A percentile compares a stretch with the other conserved stretches of the same genome.
phyloP scores from a whole-genome alignment of 2,888 invertebrate species.

The Troilus luridus region DNA sequence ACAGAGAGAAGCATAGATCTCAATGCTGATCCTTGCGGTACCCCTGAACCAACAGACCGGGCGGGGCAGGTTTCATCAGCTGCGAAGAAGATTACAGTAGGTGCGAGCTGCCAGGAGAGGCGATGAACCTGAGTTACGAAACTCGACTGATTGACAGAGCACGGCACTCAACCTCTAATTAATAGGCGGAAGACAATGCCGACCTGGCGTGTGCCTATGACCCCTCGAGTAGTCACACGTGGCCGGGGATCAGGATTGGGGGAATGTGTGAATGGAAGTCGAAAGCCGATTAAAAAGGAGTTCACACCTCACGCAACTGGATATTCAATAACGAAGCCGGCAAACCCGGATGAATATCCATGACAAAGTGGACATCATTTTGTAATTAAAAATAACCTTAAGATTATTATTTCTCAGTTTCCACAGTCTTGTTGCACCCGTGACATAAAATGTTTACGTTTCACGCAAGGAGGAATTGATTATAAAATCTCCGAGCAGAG shows the following conservation, averaged over 20 bases:
- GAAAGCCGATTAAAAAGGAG: not conserved
- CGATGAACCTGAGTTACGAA: constrained; percentile 45
- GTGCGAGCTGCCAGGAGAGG: not conserved
- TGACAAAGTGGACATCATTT: no score
- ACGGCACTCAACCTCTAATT: not conserved
- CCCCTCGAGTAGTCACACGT: not conserved
- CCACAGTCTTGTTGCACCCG: no score
- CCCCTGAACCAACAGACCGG: not conserved
- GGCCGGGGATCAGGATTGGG: not conserved
- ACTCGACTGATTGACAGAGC: constrained; percentile 10
- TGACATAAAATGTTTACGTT: no score
- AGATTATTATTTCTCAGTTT: no score
- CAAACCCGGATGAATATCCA: not conserved
- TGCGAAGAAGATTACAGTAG: not conserved
- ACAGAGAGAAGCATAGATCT: not conserved
- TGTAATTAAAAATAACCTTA: no score
- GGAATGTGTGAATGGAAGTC: not conserved
- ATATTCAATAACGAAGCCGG: not conserved
- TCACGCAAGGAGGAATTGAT: no score
- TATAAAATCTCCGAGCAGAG: no score
- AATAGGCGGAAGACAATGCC: constrained; percentile 36
- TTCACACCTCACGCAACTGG: not conserved
- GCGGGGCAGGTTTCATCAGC: not conserved
- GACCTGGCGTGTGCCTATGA: constrained; percentile 20
- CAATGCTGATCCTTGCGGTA: not conserved